Conservation (phyloP, 1,140 invertebrate genomes). For the Paraescarpia echinospica region DNA sequence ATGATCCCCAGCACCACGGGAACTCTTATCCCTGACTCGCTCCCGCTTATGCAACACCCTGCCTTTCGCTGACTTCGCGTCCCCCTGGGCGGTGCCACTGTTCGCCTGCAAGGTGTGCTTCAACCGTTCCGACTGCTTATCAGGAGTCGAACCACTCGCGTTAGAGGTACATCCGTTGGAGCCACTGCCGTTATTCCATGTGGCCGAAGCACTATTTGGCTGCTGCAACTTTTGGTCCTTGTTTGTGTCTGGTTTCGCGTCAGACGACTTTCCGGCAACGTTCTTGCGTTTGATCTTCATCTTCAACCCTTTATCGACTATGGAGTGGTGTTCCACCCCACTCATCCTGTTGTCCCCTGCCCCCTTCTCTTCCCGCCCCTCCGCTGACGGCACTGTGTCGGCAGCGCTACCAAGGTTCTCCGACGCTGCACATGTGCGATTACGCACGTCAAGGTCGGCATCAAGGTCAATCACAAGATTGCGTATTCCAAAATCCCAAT, state of each 20-base stretch:
- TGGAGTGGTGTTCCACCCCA: not conserved
- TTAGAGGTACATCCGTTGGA: not conserved
- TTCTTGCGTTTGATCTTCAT: slow-evolving; percentile 18
- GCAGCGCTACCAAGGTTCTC: not conserved
- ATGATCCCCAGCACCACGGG: not conserved
- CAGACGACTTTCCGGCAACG: not conserved
- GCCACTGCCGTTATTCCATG: not conserved
- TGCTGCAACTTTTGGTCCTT: not conserved
- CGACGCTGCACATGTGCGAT: not conserved
- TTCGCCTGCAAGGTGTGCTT: not conserved
- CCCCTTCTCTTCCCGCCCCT: not conserved
- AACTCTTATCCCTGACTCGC: not conserved
- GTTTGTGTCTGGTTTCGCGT: not conserved
- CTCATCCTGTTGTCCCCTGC: not conserved
- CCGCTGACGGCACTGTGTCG: not conserved
- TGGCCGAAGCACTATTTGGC: not conserved
- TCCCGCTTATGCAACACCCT: not conserved
- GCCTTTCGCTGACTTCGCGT: not conserved
- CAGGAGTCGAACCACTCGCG: not conserved
- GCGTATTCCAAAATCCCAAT: slow-evolving; percentile 20
- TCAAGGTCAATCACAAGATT: slow-evolving; percentile 22
- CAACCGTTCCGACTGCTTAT: slow-evolving; percentile 6
- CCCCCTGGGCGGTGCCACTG: not conserved
- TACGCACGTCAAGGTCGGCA: not conserved
- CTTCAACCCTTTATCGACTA: not conserved